A percentile compares a stretch with the other conserved stretches of the same genome.
Conservation (phyloP, 2,113 vertebrate genomes). For the Phodopus roborovskii region DNA sequence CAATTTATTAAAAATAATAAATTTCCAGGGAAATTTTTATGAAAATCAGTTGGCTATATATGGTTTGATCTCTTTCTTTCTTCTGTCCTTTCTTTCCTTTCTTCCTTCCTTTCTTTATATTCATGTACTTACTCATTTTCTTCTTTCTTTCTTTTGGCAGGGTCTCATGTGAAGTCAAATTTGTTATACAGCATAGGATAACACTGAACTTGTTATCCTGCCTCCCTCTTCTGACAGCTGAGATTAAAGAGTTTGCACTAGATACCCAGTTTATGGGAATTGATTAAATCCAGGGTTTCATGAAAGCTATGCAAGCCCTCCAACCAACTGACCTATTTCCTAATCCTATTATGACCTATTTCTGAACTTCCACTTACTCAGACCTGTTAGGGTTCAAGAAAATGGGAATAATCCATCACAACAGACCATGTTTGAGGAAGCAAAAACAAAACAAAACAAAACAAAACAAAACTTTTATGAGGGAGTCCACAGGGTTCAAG, state of each 20-base stretch:
- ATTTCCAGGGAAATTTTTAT: background rate
- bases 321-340: background rate
- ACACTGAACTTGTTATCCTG: background rate
- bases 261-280: background rate
- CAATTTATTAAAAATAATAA: background rate
- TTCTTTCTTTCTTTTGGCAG: background rate
- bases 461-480: background rate
- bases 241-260: background rate
- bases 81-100: background rate
- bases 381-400: background rate
- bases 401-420: background rate
- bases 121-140: background rate
- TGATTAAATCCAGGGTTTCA: background rate
- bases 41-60: background rate
- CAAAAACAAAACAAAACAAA: background rate
- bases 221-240: background rate
- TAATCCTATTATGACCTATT: background rate
- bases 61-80: background rate
- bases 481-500: background rate
- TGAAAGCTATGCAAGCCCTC: background rate
- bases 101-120: too few species aligned
- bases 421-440: background rate
- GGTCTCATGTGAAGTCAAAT: background rate
- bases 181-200: background rate
- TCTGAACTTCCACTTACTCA: background rate